These are phyloP conservation scores for Drosophila pullipes DNA, from an alignment of 2,888 invertebrate genomes.

Conservation along the genomic window DNA sequence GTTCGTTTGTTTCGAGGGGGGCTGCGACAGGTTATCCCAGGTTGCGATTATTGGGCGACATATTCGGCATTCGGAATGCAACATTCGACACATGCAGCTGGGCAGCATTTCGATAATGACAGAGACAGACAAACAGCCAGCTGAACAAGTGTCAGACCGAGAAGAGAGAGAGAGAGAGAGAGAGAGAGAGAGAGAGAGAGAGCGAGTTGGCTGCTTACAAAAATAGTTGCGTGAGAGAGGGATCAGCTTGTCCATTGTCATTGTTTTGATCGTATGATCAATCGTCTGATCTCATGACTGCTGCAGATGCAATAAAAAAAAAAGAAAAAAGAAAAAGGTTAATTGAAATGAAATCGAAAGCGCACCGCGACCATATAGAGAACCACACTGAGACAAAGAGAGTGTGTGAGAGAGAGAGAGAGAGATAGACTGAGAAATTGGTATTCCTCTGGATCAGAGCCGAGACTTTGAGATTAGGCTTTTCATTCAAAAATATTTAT, in stretches of 20 bases:
- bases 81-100: slow-evolving; percentile 65
- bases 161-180: too few relatives aligned
- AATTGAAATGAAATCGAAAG: slow-evolving; percentile 51
- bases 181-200: slow-evolving; percentile 3
- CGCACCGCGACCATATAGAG: not conserved
- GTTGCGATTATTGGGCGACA: slow-evolving; percentile 56
- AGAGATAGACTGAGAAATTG: not conserved
- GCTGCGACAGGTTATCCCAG: slow-evolving; percentile 56
- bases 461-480: not conserved
- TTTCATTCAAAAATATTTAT: not conserved
- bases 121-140: slow-evolving; percentile 3
- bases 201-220: not conserved
- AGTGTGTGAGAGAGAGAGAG: not conserved
- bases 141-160: not conserved
- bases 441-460: not conserved
- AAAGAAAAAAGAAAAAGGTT: slow-evolving; percentile 17
- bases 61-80: slow-evolving; percentile 49
- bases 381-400: not conserved
- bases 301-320: slow-evolving; percentile 5
- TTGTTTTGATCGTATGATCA: slow-evolving; percentile 36
- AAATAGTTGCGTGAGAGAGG: slow-evolving; percentile 12
- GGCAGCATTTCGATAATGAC: slow-evolving; percentile 32
- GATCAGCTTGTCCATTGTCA: slow-evolving; percentile 40
- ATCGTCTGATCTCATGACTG: slow-evolving; percentile 35
- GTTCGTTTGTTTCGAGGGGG: slow-evolving; percentile 30